Evolutionary conservation across 64 coral and sea anemone species (phyloP).

Genomic region (Porites australiensis): DNA sequence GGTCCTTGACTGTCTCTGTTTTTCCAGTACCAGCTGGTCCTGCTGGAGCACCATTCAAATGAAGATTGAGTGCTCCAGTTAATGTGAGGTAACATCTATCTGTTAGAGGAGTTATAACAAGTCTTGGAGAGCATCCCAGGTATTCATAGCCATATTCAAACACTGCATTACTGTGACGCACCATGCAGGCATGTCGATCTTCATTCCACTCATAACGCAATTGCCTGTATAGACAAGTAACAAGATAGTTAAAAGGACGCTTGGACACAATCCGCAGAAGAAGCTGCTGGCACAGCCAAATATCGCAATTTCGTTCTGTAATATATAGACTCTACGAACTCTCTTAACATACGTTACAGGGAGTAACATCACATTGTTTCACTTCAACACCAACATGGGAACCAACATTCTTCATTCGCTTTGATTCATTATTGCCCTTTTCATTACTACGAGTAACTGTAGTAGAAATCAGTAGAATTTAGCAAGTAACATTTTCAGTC

Average conservation of each 20-base stretch:
- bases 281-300: no score
- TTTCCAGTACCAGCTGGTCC: constrained; percentile 98
- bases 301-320: no score
- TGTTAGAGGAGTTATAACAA: constrained; percentile 97
- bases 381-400: no score
- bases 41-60: constrained; percentile 91
- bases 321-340: no score
- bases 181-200: constrained; percentile 66
- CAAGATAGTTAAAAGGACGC: not conserved
- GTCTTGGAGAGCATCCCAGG: constrained; percentile 87
- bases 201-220: constrained; percentile 95
- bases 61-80: constrained; percentile 92
- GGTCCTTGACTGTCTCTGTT: constrained; percentile 98
- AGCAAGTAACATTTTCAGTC: no score
- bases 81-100: constrained; percentile 97
- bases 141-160: constrained; percentile 99
- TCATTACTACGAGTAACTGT: no score
- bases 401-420: no score
- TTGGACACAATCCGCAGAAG: no score
- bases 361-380: no score
- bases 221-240: constrained; percentile 55
- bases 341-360: no score
- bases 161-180: constrained; percentile 85
- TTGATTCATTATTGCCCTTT: no score
- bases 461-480: no score